Percentiles rank a stretch among this genome's conserved stretches.
phyloP scores from a whole-genome alignment of 2,113 vertebrate species.

The Rhinopomastus cyanomelas region DNA sequence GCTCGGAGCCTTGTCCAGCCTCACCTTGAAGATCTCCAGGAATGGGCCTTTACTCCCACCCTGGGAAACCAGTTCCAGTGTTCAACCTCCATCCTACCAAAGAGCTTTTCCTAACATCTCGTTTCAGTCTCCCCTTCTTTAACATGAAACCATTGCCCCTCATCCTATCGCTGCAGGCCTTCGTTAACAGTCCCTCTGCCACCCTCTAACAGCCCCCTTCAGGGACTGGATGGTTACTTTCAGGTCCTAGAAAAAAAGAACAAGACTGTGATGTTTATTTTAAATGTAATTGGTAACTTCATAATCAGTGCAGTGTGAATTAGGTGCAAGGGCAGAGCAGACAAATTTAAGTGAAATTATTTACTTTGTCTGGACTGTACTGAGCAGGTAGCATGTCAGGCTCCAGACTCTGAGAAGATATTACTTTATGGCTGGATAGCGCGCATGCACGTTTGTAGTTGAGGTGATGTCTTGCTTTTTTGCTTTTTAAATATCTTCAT shows the following conservation, averaged over 20 bases:
- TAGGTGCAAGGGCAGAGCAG: background rate
- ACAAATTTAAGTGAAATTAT: background rate
- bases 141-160: too few species aligned
- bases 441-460: background rate
- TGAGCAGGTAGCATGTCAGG: background rate
- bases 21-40: too few species aligned
- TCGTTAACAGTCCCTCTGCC: too few species aligned
- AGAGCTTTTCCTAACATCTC: too few species aligned
- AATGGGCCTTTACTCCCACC: too few species aligned
- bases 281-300: constrained; percentile 32
- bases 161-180: too few species aligned
- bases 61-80: too few species aligned
- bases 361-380: background rate
- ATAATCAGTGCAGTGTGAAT: constrained; percentile 11
- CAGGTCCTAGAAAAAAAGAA: background rate
- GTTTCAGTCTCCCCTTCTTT: too few species aligned
- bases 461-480: background rate
- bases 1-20: too few species aligned
- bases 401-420: background rate
- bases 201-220: too few species aligned
- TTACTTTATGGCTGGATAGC: background rate
- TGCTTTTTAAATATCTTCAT: background rate
- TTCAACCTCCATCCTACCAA: too few species aligned
- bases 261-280: background rate
- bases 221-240: too few species aligned